Evolutionary conservation across 2,113 vertebrate species (phyloP).

Genomic region (Xenotilapia leptura): DNA sequence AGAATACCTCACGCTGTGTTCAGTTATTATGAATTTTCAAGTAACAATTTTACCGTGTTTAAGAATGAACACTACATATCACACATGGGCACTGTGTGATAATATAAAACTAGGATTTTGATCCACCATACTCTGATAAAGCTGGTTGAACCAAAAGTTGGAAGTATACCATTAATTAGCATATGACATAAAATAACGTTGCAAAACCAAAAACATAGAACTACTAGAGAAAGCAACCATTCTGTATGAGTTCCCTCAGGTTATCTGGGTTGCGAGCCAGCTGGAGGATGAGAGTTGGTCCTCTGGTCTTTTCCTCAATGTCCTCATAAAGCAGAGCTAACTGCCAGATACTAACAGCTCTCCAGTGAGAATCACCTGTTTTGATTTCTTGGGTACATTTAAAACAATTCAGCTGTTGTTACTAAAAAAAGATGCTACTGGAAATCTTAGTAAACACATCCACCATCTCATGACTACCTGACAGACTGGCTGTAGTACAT

Average conservation of each 20-base stretch:
- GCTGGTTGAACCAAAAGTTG: background rate
- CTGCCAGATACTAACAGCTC: background rate
- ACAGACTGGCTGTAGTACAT: too few relatives aligned
- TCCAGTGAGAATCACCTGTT: background rate
- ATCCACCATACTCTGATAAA: background rate
- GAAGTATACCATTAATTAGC: background rate
- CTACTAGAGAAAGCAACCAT: slow-evolving; percentile 52
- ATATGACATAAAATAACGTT: background rate
- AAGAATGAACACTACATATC: background rate
- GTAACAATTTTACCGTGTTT: background rate
- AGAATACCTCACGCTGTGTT: background rate
- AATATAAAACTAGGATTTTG: background rate
- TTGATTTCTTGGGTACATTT: background rate
- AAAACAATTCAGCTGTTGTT: background rate
- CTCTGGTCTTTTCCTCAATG: slow-evolving; percentile 85
- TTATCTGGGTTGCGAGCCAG: slow-evolving; percentile 90
- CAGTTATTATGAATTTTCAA: background rate
- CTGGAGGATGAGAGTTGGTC: slow-evolving; percentile 86
- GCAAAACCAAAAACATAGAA: background rate
- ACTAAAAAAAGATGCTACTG: too few relatives aligned
- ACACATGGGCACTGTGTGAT: background rate
- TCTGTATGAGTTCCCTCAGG: slow-evolving; percentile 59
- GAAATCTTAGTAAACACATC: too few relatives aligned
- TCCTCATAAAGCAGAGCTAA: slow-evolving; percentile 82
- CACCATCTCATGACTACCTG: too few relatives aligned